Evolutionary conservation across 2,888 invertebrate species (phyloP), one percentile per base, ranked within the genome.

Genomic region (Lypha dubia): DNA sequence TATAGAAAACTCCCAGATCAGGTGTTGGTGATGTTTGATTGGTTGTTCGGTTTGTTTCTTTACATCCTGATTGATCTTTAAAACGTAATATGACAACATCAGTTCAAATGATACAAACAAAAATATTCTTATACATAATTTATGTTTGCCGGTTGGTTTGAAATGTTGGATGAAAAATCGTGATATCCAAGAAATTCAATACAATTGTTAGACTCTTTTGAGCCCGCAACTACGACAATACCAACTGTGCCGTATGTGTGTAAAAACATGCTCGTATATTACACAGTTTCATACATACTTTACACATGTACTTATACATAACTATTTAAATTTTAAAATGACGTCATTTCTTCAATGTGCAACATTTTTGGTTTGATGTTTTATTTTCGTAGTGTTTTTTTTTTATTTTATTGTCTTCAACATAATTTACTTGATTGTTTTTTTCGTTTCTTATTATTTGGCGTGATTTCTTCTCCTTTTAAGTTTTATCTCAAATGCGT

Each of bases 111-210:
- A 53, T 53, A 62, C 44, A 67, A 70, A 67, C 22, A 74, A 53
- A 74, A 53, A 28, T 28, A 28, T 28, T 65, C 62, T 53, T 49
- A 41, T 51, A 84, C 74, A 84, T 79, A 81, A 84, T 84, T 84
- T 79, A 84, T 84, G 77, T 81, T 74, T 74, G 74, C 44, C 75
- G 70, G 22, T 63, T 70, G 20, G 56, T 46, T 79, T 84, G 81
- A 81, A 68, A 81, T 84, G 77, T 70, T 81, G 81, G n/a, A 81
- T 81, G 81, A 84, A 84, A 84, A 84, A 75, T 84, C 84, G 84
- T 84, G 84, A 84, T 81, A 79, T 68, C 51, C 56, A 65, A 84
- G 81, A 84, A 84, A 84, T 79, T 76, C 84, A 77, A 80, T 80
- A 77, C 67, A 81, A 81, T 67, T 76, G 81, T 81, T 67, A 56